A percentile compares a stretch with the other conserved stretches of the same genome.
These are phyloP conservation scores for Heliconius ismenius DNA, from an alignment of 2,888 invertebrate species.

Conservation along the genomic window DNA sequence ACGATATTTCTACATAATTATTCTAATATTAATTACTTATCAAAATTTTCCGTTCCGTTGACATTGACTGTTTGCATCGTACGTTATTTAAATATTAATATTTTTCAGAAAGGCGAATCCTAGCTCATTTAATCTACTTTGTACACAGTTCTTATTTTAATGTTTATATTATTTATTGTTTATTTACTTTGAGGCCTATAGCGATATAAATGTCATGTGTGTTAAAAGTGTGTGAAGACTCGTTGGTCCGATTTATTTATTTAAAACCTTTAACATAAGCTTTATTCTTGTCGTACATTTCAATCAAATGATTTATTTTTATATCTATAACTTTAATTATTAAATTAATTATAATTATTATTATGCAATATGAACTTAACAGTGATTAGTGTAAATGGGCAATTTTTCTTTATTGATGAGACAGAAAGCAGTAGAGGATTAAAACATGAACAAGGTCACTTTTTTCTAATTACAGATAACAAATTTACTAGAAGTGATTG, in stretches of 20 bases:
- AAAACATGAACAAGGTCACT: constrained; percentile 79
- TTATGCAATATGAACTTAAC: not conserved
- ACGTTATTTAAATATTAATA: constrained; percentile 14
- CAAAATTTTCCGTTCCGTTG: not conserved
- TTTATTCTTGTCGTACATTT: constrained; percentile 6
- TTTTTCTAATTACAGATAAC: constrained; percentile 75
- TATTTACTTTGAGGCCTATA: constrained; percentile 27
- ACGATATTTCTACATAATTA: not conserved
- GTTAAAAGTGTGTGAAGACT: constrained; percentile 25
- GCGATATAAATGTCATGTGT: constrained; percentile 8
- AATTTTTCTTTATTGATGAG: constrained; percentile 56
- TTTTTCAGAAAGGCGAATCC: constrained; percentile 45
- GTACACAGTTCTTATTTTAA: constrained; percentile 61
- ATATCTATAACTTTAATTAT: not conserved
- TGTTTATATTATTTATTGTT: constrained; percentile 17
- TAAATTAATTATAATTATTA: constrained; percentile 1
- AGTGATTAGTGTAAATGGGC: constrained; percentile 31
- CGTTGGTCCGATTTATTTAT: constrained; percentile 23
- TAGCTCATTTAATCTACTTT: constrained; percentile 69
- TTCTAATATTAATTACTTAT: constrained; percentile 21
- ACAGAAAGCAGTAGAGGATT: constrained; percentile 73
- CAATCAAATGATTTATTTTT: not conserved
- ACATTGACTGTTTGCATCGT: constrained; percentile 31
- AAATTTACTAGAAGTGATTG: constrained; percentile 64
- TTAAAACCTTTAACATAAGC: constrained; percentile 7